Conservation (phyloP, 2,113 vertebrate genomes). For the Megatriorchis doriae region DNA sequence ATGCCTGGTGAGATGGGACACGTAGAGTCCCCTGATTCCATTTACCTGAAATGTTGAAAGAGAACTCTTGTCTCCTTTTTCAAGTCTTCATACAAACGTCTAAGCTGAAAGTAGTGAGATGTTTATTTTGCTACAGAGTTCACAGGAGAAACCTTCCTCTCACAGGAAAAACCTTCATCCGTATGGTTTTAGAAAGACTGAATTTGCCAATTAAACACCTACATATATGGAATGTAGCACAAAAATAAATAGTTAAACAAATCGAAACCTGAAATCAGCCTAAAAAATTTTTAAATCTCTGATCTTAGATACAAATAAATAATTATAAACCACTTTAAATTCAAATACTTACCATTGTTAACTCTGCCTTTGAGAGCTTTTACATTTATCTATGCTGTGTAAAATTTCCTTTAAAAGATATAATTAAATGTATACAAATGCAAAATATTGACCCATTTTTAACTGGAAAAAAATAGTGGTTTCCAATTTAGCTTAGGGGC, state of each 20-base stretch:
- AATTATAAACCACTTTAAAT: neutral
- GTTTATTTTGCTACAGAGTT: neutral
- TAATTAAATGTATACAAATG: neutral
- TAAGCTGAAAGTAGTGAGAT: neutral
- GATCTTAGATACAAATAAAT: neutral
- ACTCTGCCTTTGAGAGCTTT: neutral
- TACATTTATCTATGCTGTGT: neutral
- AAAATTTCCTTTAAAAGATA: neutral
- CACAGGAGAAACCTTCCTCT: neutral
- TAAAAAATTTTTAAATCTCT: accelerated
- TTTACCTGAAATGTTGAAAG: neutral
- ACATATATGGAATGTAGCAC: neutral
- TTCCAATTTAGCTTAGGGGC: neutral
- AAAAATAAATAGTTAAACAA: neutral
- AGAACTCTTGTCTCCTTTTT: neutral
- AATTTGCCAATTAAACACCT: neutral
- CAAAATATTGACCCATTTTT: neutral
- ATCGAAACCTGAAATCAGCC: neutral
- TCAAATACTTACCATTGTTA: neutral
- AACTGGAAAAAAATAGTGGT: neutral
- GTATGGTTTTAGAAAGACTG: neutral
- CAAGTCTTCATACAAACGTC: neutral
- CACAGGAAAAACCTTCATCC: neutral
- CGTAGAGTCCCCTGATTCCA: neutral
- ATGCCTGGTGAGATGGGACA: neutral